phyloP scores from a whole-genome alignment of 1,140 invertebrate genomes.

The Harpegnathos saltator region DNA sequence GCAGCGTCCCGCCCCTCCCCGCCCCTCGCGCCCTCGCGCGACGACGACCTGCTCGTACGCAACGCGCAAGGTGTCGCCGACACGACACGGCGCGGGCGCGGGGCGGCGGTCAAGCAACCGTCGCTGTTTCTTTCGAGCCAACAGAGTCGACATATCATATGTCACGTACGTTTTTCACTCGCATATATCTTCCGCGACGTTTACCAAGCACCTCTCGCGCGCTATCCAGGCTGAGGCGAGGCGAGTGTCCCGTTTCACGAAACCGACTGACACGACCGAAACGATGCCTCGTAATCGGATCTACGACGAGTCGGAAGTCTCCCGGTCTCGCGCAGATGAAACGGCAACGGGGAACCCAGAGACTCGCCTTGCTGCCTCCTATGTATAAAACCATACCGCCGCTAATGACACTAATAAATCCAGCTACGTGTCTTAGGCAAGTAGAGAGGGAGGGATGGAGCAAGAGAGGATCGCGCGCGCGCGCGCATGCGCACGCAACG shows the following conservation, averaged over 20 bases:
- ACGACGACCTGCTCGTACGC: too few relatives aligned
- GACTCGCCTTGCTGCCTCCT: not conserved
- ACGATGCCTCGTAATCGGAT: conserved; percentile 51
- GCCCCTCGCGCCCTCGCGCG: too few relatives aligned
- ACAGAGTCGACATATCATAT: conserved; percentile 37
- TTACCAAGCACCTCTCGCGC: conserved; percentile 29
- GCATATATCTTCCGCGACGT: conserved; percentile 51
- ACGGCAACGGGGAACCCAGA: conserved; percentile 13
- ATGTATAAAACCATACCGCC: conserved; percentile 31
- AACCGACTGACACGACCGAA: conserved; percentile 33
- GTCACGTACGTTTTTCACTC: conserved; percentile 51
- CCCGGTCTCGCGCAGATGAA: conserved; percentile 29
- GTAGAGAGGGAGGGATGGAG: not conserved
- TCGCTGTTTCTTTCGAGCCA: not conserved
- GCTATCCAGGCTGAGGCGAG: not conserved
- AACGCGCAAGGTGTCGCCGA: conserved; percentile 20
- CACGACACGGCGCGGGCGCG: too few relatives aligned
- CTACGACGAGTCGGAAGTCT: conserved; percentile 41
- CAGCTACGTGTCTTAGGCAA: conserved; percentile 15
- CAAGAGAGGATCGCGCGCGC: too few relatives aligned
- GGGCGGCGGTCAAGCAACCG: not conserved
- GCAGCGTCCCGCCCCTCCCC: not conserved
- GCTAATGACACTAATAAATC: conserved; percentile 51
- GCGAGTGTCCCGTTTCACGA: conserved; percentile 56
- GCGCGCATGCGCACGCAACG: not conserved